These are phyloP conservation scores for Tenualosa thibaudeaui DNA, from an alignment of 2,797 vertebrate genomes.

Conservation along the genomic window DNA sequence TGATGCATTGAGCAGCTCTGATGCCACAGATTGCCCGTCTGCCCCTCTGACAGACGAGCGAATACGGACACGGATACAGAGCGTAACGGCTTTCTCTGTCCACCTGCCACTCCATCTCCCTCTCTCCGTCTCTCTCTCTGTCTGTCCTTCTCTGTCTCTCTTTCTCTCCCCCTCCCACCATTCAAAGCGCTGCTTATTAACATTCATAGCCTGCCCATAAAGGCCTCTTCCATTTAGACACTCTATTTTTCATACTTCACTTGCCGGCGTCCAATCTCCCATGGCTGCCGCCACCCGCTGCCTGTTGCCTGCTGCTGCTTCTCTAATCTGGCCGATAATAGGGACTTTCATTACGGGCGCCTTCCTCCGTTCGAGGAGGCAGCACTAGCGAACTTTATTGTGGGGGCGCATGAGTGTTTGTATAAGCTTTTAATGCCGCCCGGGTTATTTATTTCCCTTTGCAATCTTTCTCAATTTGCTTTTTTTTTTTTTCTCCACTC, in stretches of 20 bases:
- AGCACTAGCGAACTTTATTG: not conserved
- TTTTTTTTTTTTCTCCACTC: not conserved
- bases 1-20: conserved; percentile 9
- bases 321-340: conserved; percentile 15
- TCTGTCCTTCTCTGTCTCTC: not conserved
- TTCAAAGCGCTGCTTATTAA: conserved; percentile 16
- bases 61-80: not conserved
- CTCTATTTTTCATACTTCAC: conserved; percentile 18
- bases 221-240: not conserved
- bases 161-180: not conserved
- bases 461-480: not conserved
- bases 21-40: conserved; percentile 9
- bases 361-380: not conserved
- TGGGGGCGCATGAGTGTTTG: not conserved
- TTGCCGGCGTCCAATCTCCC: not conserved
- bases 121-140: not conserved
- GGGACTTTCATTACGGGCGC: conserved; percentile 1
- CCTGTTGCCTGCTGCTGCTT: not conserved
- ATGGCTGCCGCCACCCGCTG: not conserved
- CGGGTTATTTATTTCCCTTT: not conserved
- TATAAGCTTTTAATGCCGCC: not conserved
- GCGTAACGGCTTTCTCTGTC: not conserved
- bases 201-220: conserved; percentile 11
- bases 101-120: not conserved
- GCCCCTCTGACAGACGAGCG: not conserved